Conservation (phyloP, 1,140 invertebrate genomes). For the Zaprionus taronus region DNA sequence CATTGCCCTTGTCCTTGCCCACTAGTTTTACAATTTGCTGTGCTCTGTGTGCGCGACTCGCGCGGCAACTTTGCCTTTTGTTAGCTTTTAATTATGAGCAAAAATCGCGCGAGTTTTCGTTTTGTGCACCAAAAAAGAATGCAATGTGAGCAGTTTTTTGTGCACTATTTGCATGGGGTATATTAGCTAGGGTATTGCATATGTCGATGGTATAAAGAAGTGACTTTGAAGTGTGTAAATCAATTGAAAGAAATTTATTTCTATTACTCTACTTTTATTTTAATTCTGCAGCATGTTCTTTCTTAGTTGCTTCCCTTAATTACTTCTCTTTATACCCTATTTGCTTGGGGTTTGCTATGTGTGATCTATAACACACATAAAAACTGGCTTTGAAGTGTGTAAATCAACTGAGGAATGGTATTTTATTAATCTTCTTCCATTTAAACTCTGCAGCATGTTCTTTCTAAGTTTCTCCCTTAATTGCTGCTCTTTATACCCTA, state of each 20-base stretch:
- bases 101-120: constrained; percentile 43
- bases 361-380: no score
- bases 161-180: constrained; percentile 3
- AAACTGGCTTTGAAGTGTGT: background rate
- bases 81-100: constrained; percentile 82
- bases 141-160: constrained; percentile 64
- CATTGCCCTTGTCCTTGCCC: background rate
- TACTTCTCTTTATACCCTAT: no score
- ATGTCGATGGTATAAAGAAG: background rate
- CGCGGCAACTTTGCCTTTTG: constrained; percentile 58
- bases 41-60: constrained; percentile 17
- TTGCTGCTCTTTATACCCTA: no score
- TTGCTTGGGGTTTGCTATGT: no score
- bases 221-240: background rate
- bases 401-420: no score
- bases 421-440: no score
- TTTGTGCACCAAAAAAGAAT: constrained; percentile 44
- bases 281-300: no score
- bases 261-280: no score
- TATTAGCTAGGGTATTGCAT: background rate
- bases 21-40: constrained; percentile 30
- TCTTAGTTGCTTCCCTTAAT: no score
- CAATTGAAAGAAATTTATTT: no score
- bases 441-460: no score
- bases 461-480: no score